Conservation (phyloP, 2,797 vertebrate genomes). For the Mustela erminea region DNA sequence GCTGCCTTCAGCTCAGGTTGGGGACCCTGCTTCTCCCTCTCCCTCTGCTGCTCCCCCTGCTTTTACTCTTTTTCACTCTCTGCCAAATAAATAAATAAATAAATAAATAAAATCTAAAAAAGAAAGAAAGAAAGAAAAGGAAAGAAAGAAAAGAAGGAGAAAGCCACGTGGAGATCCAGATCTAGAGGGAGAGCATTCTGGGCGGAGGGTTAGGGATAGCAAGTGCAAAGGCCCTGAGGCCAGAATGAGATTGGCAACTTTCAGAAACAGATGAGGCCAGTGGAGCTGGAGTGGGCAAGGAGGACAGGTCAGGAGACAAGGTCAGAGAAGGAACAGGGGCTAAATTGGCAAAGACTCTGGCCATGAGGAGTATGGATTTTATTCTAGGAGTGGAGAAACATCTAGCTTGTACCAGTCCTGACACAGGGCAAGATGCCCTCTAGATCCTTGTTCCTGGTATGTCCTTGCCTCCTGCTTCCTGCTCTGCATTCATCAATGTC, state of each 20-base stretch:
- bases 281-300: not conserved
- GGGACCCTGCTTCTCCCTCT: not conserved
- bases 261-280: not conserved
- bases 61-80: not conserved
- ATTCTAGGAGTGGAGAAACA: not conserved
- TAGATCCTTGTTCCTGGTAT: not conserved
- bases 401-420: not conserved
- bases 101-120: not conserved
- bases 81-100: not conserved
- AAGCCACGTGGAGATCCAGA: not conserved
- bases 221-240: not conserved
- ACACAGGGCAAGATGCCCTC: not conserved
- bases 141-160: not conserved
- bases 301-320: not conserved
- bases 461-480: not conserved
- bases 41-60: not conserved
- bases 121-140: too few species aligned
- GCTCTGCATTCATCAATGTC: not conserved
- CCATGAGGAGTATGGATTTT: not conserved
- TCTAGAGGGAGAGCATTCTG: not conserved
- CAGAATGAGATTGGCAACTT: not conserved
- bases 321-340: not conserved
- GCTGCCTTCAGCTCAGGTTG: not conserved
- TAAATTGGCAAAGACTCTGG: not conserved
- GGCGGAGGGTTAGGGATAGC: not conserved